Evolutionary conservation across 2,113 vertebrate species (phyloP).

Genomic region (Mystacornis crossleyi): DNA sequence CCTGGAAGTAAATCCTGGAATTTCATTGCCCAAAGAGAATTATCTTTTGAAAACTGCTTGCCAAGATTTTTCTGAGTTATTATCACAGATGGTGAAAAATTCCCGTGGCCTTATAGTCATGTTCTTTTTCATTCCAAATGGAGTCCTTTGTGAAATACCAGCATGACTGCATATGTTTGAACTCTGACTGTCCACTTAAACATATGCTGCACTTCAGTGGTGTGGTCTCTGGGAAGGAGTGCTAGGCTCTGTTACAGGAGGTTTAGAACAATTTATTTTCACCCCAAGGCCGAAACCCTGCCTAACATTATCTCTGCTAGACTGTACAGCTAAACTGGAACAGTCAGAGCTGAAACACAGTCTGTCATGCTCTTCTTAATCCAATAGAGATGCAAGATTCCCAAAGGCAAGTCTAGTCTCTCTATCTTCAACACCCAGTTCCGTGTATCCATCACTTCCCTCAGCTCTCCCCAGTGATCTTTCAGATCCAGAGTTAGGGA

Average conservation of each 20-base stretch:
- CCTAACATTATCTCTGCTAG: background rate
- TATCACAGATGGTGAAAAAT: slow-evolving; percentile 64
- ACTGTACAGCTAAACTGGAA: background rate
- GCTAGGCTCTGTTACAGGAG: slow-evolving; percentile 1
- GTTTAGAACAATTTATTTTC: slow-evolving; percentile 28
- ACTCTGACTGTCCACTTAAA: slow-evolving; percentile 59
- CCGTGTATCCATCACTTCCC: background rate
- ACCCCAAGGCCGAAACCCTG: slow-evolving; percentile 18
- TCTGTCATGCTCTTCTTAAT: background rate
- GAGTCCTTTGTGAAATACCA: slow-evolving; percentile 40
- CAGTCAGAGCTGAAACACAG: background rate
- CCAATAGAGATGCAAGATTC: background rate
- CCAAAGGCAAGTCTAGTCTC: background rate
- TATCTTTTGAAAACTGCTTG: slow-evolving; percentile 11
- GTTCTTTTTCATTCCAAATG: slow-evolving; percentile 41
- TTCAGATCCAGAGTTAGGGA: background rate
- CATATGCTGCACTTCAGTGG: slow-evolving; percentile 32
- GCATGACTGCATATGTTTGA: slow-evolving; percentile 42
- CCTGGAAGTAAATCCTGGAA: slow-evolving; percentile 8
- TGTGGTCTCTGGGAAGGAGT: background rate
- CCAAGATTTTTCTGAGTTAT: slow-evolving; percentile 41
- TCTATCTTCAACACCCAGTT: background rate
- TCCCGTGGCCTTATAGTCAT: slow-evolving; percentile 45
- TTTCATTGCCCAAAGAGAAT: background rate
- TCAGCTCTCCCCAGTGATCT: background rate